A percentile compares a stretch with the other conserved stretches of the same genome.
Conservation (phyloP, 1,140 invertebrate species). For the Caenorhabditis inopinata region DNA sequence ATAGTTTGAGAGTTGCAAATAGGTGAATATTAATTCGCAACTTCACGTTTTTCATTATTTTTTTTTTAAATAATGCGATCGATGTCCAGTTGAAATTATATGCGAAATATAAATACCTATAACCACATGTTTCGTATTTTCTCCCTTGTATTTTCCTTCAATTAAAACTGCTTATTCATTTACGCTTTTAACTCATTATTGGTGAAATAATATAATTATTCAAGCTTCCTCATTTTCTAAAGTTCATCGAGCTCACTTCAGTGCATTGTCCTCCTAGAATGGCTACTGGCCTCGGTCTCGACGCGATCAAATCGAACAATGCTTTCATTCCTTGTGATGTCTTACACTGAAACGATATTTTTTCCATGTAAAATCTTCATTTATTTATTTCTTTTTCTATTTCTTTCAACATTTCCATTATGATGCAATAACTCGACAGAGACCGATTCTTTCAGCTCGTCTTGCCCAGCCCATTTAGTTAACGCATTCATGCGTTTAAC, state of each 20-base stretch:
- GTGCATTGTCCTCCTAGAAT: slow-evolving; percentile 94
- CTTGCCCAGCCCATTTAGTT: background rate
- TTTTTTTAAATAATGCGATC: no score
- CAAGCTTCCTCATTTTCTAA: background rate
- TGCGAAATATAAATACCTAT: no score
- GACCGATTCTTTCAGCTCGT: background rate
- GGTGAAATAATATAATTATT: background rate
- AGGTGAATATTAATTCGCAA: no score
- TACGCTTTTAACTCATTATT: background rate
- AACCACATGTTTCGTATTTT: no score
- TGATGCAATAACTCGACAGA: background rate
- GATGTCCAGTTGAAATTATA: no score
- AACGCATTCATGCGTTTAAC: slow-evolving; percentile 35
- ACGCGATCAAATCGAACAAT: slow-evolving; percentile 97
- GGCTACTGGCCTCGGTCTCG: slow-evolving; percentile 83
- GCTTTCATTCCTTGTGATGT: slow-evolving; percentile 94
- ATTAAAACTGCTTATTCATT: no score
- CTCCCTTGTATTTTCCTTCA: no score
- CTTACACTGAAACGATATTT: slow-evolving; percentile 80
- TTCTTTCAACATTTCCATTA: no score
- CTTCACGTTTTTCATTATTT: no score
- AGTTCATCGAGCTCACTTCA: slow-evolving; percentile 75
- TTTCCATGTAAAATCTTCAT: no score
- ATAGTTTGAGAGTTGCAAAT: no score
- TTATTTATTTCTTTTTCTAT: no score